phyloP scores from a whole-genome alignment of 1,140 invertebrate species.

The Tetraneura akinire region DNA sequence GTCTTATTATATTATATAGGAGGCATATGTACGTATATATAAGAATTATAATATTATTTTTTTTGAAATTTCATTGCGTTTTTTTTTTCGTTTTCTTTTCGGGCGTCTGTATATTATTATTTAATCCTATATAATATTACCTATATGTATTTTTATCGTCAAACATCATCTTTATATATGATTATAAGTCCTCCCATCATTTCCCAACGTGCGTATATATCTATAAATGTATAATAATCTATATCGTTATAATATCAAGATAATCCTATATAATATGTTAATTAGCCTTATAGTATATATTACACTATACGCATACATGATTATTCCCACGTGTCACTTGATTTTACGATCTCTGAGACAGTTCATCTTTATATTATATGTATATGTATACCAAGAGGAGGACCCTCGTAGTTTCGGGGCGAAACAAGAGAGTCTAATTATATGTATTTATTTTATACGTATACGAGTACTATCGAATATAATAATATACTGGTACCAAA shows the following conservation, averaged over 20 bases:
- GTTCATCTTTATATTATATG: neutral
- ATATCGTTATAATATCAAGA: neutral
- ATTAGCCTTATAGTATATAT: neutral
- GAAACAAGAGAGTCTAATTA: neutral
- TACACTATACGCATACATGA: too few relatives aligned
- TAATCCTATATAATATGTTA: conserved; percentile 32
- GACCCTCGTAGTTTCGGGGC: neutral
- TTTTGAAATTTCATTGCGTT: too few relatives aligned
- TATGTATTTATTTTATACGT: neutral
- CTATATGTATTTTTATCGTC: conserved; percentile 25
- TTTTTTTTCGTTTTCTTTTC: too few relatives aligned
- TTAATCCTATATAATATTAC: too few relatives aligned
- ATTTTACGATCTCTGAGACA: neutral
- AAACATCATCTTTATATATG: neutral
- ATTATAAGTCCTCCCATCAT: too few relatives aligned
- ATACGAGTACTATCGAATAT: neutral
- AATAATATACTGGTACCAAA: neutral
- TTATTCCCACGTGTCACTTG: conserved; percentile 33
- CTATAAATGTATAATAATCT: too few relatives aligned
- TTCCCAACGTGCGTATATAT: too few relatives aligned
- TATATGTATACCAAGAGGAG: neutral
- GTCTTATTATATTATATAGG: too few relatives aligned
- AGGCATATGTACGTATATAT: too few relatives aligned
- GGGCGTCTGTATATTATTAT: too few relatives aligned
- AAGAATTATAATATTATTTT: too few relatives aligned